phyloP scores from a whole-genome alignment of 1,140 invertebrate species.

The Drosophila littoralis region DNA sequence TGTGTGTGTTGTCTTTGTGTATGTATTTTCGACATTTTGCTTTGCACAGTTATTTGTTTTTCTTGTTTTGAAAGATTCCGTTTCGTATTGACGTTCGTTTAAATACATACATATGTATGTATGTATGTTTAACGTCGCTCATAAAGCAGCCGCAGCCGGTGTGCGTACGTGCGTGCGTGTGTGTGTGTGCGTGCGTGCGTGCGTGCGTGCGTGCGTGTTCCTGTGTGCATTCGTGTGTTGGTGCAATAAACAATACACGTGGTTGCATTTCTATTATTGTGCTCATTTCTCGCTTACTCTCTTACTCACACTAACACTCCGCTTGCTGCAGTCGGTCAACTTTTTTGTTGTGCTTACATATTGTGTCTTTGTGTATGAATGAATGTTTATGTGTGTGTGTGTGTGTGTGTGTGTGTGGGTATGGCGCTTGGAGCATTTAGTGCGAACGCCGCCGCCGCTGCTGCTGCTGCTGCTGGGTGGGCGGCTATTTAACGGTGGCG shows the following conservation, averaged over 20 bases:
- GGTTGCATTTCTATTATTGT: constrained; percentile 68
- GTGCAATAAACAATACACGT: constrained; percentile 79
- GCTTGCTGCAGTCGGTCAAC: constrained; percentile 27
- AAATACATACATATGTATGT: neutral
- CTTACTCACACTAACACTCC: constrained; percentile 4
- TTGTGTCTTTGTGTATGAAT: constrained; percentile 53
- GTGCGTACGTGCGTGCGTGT: constrained; percentile 31
- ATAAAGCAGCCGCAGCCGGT: constrained; percentile 34
- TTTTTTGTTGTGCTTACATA: constrained; percentile 54
- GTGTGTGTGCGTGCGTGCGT: neutral
- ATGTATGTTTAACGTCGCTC: constrained; percentile 20
- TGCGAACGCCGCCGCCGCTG: constrained; percentile 32
- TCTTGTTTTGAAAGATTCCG: constrained; percentile 78
- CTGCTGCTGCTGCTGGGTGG: constrained; percentile 53
- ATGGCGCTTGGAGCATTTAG: constrained; percentile 58
- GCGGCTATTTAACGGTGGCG: constrained; percentile 59
- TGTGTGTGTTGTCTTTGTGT: constrained; percentile 3
- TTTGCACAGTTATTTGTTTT: constrained; percentile 80
- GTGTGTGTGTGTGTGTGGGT: constrained; percentile 35
- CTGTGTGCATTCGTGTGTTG: constrained; percentile 26
- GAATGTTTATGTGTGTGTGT: constrained; percentile 35
- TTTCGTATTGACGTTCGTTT: constrained; percentile 76
- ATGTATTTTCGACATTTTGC: constrained; percentile 65
- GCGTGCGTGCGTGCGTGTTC: constrained; percentile 29
- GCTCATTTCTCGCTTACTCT: constrained; percentile 30